phyloP scores from a whole-genome alignment of 2,113 vertebrate species.

The Notothenia coriiceps region DNA sequence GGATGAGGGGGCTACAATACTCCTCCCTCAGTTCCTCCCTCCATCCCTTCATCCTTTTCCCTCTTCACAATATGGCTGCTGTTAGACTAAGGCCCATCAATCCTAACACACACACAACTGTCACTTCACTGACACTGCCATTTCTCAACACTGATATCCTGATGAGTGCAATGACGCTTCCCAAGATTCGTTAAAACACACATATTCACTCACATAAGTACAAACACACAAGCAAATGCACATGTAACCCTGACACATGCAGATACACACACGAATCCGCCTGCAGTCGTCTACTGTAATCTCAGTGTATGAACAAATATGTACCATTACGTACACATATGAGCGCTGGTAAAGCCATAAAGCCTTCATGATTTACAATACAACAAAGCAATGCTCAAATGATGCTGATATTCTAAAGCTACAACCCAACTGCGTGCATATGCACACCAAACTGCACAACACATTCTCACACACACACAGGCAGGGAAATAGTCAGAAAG shows the following conservation, averaged over 20 bases:
- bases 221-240: conserved; percentile 52
- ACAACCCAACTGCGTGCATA: conserved; percentile 56
- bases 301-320: conserved; percentile 50
- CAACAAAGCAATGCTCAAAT: conserved; percentile 55
- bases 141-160: conserved; percentile 96
- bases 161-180: conserved; percentile 97
- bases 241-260: conserved; percentile 33
- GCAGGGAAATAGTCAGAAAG: conserved; percentile 87
- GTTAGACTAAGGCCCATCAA: conserved; percentile 70
- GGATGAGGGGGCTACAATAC: conserved; percentile 71
- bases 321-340: conserved; percentile 58
- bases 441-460: conserved; percentile 56
- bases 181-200: conserved; percentile 94
- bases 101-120: conserved; percentile 78
- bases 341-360: conserved; percentile 53
- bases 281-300: conserved; percentile 35
- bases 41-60: conserved; percentile 52
- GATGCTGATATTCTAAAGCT: conserved; percentile 62
- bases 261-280: conserved; percentile 42
- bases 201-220: conserved; percentile 85
- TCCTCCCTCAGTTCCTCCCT: conserved; percentile 54
- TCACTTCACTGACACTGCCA: conserved; percentile 92
- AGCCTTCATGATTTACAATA: conserved; percentile 53
- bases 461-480: conserved; percentile 47
- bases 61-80: conserved; percentile 75